phyloP scores from a whole-genome alignment of 2,797 vertebrate species.

The Muscicapa striata region DNA sequence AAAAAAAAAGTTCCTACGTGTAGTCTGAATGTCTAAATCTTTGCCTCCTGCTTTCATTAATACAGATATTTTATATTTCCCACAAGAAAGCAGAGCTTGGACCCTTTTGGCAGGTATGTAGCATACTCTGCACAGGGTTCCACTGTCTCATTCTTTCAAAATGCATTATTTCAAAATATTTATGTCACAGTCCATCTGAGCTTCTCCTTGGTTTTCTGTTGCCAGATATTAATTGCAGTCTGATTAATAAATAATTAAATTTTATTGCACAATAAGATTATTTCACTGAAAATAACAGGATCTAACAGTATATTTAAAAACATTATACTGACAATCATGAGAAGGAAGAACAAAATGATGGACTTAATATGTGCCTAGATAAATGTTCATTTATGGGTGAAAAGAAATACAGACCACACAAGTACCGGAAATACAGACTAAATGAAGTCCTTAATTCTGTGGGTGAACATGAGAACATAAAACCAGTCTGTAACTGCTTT shows the following conservation, averaged over 20 bases:
- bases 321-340: background rate
- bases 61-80: background rate
- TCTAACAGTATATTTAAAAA: background rate
- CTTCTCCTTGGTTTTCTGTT: background rate
- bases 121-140: background rate
- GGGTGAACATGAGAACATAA: background rate
- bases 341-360: background rate
- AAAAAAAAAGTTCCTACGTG: background rate
- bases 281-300: background rate
- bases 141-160: background rate
- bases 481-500: background rate
- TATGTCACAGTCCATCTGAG: background rate
- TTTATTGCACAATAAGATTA: background rate
- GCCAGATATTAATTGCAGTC: background rate
- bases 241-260: background rate
- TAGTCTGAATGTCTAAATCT: background rate
- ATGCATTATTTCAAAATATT: background rate
- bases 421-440: background rate
- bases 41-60: background rate
- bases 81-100: background rate
- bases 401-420: background rate
- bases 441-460: background rate
- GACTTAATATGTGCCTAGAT: background rate
- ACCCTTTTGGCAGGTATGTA: background rate
- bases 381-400: background rate